Conservation (phyloP, 2,888 invertebrate genomes). For the Synanthedon tipuliformis region DNA sequence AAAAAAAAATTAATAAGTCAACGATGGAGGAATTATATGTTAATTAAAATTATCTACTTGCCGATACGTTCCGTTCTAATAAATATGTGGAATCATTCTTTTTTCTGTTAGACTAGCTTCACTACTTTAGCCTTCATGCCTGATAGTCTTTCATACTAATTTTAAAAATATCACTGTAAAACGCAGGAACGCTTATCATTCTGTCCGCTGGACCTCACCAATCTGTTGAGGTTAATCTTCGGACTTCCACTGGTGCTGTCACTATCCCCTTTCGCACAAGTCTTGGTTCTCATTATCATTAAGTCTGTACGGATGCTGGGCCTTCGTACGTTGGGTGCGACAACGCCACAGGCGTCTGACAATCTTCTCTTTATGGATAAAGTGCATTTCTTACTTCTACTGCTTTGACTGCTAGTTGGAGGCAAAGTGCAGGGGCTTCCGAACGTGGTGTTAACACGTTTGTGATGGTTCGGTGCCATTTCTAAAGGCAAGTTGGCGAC, state of each 20-base stretch:
- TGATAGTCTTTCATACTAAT: no score
- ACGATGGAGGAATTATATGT: no score
- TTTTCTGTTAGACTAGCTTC: no score
- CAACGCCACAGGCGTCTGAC: conserved; percentile 89
- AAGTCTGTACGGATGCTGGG: conserved; percentile 90
- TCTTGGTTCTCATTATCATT: conserved; percentile 88
- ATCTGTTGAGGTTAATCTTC: conserved; percentile 58
- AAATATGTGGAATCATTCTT: no score
- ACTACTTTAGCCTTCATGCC: no score
- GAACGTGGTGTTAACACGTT: conserved; percentile 80
- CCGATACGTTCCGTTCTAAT: no score
- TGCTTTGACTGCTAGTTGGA: conserved; percentile 74
- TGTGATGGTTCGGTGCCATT: conserved; percentile 91
- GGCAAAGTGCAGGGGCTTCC: conserved; percentile 82
- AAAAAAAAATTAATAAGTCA: no score
- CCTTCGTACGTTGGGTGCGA: conserved; percentile 87
- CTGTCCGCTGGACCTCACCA: conserved; percentile 54
- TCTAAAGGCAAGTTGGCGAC: conserved; percentile 86
- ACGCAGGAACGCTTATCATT: conserved; percentile 57
- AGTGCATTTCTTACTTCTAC: conserved; percentile 79
- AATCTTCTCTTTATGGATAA: conserved; percentile 84
- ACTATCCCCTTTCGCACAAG: conserved; percentile 77
- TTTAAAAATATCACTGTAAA: conserved; percentile 53
- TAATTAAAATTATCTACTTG: no score
- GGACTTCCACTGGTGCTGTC: conserved; percentile 70